Evolutionary conservation across 2,888 invertebrate genomes (phyloP).

Genomic region (Diadromus collaris): DNA sequence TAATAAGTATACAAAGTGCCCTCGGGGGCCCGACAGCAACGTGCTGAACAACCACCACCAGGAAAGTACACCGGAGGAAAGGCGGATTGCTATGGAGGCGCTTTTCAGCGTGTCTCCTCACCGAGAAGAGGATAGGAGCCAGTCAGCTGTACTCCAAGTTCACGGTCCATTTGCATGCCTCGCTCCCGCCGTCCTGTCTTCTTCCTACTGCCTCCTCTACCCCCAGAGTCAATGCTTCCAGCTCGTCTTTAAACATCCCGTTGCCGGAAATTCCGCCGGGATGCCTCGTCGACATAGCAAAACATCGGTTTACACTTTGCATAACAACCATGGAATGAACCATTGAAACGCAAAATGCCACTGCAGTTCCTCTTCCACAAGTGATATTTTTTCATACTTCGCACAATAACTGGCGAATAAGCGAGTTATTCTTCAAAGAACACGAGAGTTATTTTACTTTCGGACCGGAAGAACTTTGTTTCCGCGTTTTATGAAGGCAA

Average conservation of each 20-base stretch:
- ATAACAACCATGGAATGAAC: constrained; percentile 49
- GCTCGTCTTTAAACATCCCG: constrained; percentile 41
- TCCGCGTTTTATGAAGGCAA: background rate
- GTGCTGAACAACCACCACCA: constrained; percentile 42
- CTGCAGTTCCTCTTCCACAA: background rate
- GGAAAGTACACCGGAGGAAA: constrained; percentile 48
- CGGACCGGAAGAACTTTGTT: constrained; percentile 21
- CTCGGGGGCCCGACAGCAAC: constrained; percentile 62
- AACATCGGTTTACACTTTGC: constrained; percentile 23
- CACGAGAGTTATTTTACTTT: background rate
- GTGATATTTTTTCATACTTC: background rate
- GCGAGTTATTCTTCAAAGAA: background rate
- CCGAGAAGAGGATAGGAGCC: constrained; percentile 33
- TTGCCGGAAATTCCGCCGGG: constrained; percentile 53
- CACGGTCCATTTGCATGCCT: constrained; percentile 55
- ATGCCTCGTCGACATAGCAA: constrained; percentile 24
- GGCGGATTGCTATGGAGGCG: constrained; percentile 38
- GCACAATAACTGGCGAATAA: constrained; percentile 3
- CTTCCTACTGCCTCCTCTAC: constrained; percentile 34
- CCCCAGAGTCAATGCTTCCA: constrained; percentile 23
- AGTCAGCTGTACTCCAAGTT: constrained; percentile 54
- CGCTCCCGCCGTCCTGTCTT: constrained; percentile 26
- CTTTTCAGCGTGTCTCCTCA: constrained; percentile 52
- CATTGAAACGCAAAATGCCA: constrained; percentile 19
- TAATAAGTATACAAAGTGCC: constrained; percentile 75